Evolutionary conservation across 2,888 invertebrate species (phyloP).

Genomic region (Anorthoa munda): DNA sequence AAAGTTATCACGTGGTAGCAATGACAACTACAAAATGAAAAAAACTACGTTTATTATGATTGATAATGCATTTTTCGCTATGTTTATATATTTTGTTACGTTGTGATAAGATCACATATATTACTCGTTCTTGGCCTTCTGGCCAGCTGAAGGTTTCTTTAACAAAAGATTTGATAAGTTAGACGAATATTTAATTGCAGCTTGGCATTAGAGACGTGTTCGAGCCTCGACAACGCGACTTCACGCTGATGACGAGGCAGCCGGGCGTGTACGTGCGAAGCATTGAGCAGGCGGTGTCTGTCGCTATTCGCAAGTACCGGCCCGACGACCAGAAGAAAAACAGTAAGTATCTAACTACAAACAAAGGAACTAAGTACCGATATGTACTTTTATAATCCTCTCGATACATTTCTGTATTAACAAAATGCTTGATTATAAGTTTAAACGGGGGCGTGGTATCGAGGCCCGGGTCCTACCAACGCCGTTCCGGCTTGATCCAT

Average conservation of each 20-base stretch:
- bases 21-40: conserved; percentile 1
- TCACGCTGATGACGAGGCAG: conserved; percentile 95
- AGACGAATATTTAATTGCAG: conserved; percentile 82
- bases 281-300: conserved; percentile 96
- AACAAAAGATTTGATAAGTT: conserved; percentile 39
- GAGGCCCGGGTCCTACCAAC: conserved; percentile 57
- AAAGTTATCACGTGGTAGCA: conserved; percentile 9
- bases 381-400: background rate
- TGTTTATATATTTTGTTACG: conserved; percentile 21
- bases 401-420: conserved; percentile 2
- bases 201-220: conserved; percentile 95
- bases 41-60: conserved; percentile 10
- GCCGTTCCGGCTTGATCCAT: conserved; percentile 83
- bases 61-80: conserved; percentile 2
- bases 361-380: conserved; percentile 17
- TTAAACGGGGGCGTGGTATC: conserved; percentile 59
- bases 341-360: conserved; percentile 79
- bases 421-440: conserved; percentile 33
- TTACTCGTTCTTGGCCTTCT: conserved; percentile 28
- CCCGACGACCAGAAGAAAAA: conserved; percentile 90
- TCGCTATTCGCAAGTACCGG: conserved; percentile 95
- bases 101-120: conserved; percentile 33
- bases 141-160: conserved; percentile 43
- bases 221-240: conserved; percentile 95
- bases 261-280: conserved; percentile 95